These are phyloP conservation scores for Betta splendens DNA, from an alignment of 2,797 vertebrate genomes.

Conservation along the genomic window DNA sequence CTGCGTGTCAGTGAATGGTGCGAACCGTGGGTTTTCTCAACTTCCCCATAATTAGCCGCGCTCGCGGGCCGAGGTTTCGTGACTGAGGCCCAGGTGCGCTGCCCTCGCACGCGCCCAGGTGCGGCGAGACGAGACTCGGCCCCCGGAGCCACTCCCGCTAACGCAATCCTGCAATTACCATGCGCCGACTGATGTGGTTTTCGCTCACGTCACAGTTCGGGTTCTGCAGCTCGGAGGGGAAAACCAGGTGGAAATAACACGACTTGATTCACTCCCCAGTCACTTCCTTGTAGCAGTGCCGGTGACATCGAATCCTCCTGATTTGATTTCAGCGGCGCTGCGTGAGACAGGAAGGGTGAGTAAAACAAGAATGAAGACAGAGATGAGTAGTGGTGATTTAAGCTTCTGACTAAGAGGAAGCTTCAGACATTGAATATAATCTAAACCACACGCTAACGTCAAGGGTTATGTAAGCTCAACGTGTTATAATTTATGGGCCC, in stretches of 20 bases:
- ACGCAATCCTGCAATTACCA: background rate
- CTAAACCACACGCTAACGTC: background rate
- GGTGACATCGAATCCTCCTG: slow-evolving; percentile 22
- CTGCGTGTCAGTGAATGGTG: slow-evolving; percentile 3
- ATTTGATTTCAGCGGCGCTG: slow-evolving; percentile 7
- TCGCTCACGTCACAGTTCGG: slow-evolving; percentile 12
- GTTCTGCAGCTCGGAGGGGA: slow-evolving; percentile 25
- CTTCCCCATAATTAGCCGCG: background rate
- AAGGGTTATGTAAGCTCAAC: background rate
- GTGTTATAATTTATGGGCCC: background rate
- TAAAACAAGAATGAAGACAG: slow-evolving; percentile 9
- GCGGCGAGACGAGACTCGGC: background rate
- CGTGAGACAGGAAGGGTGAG: background rate
- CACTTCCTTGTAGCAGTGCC: slow-evolving; percentile 30
- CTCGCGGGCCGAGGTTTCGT: background rate
- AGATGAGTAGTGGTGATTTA: slow-evolving; percentile 36
- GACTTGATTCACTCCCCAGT: slow-evolving; percentile 5
- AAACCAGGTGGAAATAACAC: slow-evolving; percentile 22
- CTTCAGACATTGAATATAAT: slow-evolving; percentile 7
- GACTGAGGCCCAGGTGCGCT: background rate
- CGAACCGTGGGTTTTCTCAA: too few species aligned
- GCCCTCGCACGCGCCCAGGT: background rate
- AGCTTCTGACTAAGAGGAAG: background rate
- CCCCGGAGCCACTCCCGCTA: background rate
- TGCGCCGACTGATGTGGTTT: background rate